Percentiles rank a stretch among this genome's conserved stretches.
Conservation (phyloP, 1,140 invertebrate genomes). For the Drosophila watanabei region DNA sequence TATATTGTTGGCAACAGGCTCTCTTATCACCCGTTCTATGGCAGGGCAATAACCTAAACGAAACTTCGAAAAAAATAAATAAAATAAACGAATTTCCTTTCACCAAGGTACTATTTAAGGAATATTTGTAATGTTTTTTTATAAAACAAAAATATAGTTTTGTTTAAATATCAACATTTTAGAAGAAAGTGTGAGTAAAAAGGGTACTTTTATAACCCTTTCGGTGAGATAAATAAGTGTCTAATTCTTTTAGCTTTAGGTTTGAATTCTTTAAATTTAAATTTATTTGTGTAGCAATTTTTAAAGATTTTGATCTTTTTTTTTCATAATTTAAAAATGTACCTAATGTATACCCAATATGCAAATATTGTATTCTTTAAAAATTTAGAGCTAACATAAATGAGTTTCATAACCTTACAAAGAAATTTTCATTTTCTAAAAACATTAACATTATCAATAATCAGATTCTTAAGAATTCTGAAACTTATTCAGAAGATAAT, state of each 20-base stretch:
- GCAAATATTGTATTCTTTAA: neutral
- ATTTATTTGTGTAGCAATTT: too few relatives aligned
- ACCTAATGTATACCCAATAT: too few relatives aligned
- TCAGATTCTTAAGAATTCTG: neutral
- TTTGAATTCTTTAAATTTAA: too few relatives aligned
- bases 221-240: too few relatives aligned
- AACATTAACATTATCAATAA: neutral
- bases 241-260: too few relatives aligned
- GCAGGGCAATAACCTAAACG: neutral
- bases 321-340: too few relatives aligned
- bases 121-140: neutral
- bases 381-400: neutral
- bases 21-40: neutral
- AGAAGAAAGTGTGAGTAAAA: too few relatives aligned
- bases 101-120: too few relatives aligned
- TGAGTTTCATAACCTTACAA: neutral
- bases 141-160: too few relatives aligned
- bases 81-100: too few relatives aligned
- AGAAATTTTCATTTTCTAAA: neutral
- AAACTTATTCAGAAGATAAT: neutral
- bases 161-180: neutral
- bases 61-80: neutral
- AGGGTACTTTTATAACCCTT: too few relatives aligned
- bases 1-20: neutral
- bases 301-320: too few relatives aligned